Evolutionary conservation across 53 echinoderm and acorn worm species (phyloP), one percentile per base, ranked within the genome.

Genomic region (Arbacia lixula): DNA sequence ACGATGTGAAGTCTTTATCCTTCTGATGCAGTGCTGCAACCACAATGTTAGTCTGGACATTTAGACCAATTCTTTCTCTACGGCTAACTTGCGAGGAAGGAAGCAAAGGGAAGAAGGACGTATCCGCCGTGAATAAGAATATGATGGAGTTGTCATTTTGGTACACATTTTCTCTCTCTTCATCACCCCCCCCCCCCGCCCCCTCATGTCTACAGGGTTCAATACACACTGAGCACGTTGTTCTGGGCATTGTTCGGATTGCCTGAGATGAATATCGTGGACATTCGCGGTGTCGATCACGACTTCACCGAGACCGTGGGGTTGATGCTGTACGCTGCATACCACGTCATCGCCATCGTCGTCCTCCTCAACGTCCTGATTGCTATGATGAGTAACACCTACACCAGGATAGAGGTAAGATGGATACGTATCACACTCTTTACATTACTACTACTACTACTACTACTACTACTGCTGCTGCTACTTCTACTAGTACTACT

Each of bases 311-410:
- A 99, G 65, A 89, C 85, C 25, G 92, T 99, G 12, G 99, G 94
- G 6, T 65, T 78, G 17, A 68, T 88, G 36, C 60, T 99, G 75
- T 99, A 98, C 60, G 99, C 99, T 11, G 94, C 90, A 0, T 98
- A 98, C 61, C 99, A 98, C 81, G 92, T 98, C 41, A 94, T 98
- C 26, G 99, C 99, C 31, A 98, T 98, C 51, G 99, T 94, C 6
- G 99, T 98, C 2, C 92, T 98, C 22, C 89, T 98, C 79, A 98
- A 98, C 40, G 99, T 98, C 66, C 88, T 98, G 6, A 98, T 98
- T 85, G 99, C 99, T 90, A 99, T 99, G 99, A 99, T 99, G 99
- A 90, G 90, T 66, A 99, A 92, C 60, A 99, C 99, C 14, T 99
- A 99, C 39, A 99, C 99, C 5, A 79, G 94, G 19, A 94, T 99